Conservation (phyloP, 2,113 vertebrate species). For the Corydoras maculifer region DNA sequence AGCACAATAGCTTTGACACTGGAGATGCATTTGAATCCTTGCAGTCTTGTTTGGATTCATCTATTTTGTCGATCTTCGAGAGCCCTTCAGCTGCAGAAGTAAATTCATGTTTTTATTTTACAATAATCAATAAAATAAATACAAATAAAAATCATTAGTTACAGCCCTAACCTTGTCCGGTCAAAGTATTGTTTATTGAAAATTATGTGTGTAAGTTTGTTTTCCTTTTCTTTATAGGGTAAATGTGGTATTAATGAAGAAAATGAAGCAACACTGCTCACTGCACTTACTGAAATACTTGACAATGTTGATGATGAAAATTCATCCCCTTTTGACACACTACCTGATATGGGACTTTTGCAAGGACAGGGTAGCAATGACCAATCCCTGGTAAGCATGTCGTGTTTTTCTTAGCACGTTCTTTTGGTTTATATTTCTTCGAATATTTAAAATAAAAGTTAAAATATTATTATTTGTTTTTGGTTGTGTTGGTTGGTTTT, state of each 20-base stretch:
- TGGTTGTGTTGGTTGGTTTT: constrained; percentile 6
- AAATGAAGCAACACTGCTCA: constrained; percentile 85
- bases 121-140: too few species aligned
- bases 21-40: constrained; percentile 49
- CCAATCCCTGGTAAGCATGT: constrained; percentile 63
- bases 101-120: constrained; percentile 27
- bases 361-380: constrained; percentile 76
- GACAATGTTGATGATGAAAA: constrained; percentile 90
- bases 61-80: constrained; percentile 62
- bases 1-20: constrained; percentile 46
- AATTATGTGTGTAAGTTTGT: too few species aligned
- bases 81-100: constrained; percentile 55
- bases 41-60: constrained; percentile 53
- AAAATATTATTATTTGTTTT: background rate
- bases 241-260: constrained; percentile 75
- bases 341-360: constrained; percentile 84
- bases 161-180: too few species aligned
- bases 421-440: too few species aligned
- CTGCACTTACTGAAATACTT: constrained; percentile 88
- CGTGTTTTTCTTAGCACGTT: constrained; percentile 7
- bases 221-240: constrained; percentile 56
- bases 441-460: too few species aligned
- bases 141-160: too few species aligned
- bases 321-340: constrained; percentile 86
- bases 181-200: too few species aligned